Percentiles rank a stretch among this genome's conserved stretches.
These are phyloP conservation scores for Cosmia trapezina DNA, from an alignment of 2,888 invertebrate genomes.

Conservation along the genomic window DNA sequence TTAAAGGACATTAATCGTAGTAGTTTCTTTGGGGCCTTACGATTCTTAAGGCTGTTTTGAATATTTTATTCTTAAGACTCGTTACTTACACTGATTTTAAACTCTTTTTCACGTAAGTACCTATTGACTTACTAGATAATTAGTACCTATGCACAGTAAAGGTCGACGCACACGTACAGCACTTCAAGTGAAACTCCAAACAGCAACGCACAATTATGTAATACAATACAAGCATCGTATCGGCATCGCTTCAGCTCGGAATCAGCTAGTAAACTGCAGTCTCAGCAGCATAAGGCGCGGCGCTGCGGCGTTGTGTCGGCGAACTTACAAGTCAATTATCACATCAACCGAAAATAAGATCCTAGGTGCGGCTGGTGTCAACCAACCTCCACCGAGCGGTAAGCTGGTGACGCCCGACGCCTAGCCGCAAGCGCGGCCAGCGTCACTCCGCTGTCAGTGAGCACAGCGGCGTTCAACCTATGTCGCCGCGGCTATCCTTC, in stretches of 20 bases:
- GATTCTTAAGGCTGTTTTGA: slow-evolving; percentile 4
- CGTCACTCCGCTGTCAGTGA: neutral
- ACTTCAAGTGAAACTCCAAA: neutral
- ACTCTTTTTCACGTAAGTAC: neutral
- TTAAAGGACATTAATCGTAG: slow-evolving; percentile 61
- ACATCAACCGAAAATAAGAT: neutral
- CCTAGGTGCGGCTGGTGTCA: neutral
- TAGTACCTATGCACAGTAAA: neutral
- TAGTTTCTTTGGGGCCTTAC: slow-evolving; percentile 44
- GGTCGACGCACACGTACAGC: neutral
- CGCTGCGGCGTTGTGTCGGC: neutral
- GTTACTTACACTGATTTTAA: slow-evolving; percentile 13
- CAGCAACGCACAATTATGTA: neutral
- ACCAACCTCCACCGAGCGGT: neutral
- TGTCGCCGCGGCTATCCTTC: neutral
- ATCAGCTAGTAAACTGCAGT: neutral
- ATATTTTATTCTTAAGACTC: slow-evolving; percentile 7
- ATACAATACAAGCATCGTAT: neutral
- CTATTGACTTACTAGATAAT: neutral
- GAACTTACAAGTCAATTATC: neutral
- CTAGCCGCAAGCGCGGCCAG: neutral
- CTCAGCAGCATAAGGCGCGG: neutral
- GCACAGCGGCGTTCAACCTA: neutral
- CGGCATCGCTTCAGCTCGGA: neutral
- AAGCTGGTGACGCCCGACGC: too few species aligned